Base-by-base conservation (phyloP, 1,140 invertebrate genomes). In the Trichomalopsis sarcophagae region DNA sequence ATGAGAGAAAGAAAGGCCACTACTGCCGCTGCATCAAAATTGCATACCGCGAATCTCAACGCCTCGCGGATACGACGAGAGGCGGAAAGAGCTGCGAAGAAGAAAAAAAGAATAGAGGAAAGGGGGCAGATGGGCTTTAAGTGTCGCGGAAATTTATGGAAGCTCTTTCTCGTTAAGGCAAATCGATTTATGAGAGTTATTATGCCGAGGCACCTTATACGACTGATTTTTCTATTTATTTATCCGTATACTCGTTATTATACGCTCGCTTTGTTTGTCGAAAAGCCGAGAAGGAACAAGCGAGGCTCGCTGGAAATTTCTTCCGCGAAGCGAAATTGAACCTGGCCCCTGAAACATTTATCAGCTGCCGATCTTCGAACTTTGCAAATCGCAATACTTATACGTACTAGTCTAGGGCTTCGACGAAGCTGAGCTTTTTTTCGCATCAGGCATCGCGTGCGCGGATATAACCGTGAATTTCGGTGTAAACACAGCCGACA, bases 1-100 rank as follows among this genome's bases (percentile, higher is more conserved):
- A 84, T 84, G 84, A 81, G 69, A 81, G 78, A 80, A 74, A 74
- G 77, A 79, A 78, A 30, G 30, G 40, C n/a, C 5, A 55, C 40
- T 11, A 44, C 33, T 44, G 10, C 40, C 30, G 50, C 68, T 74
- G 69, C 84, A 80, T 84, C 84, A 84, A 81, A 84, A 84, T 84
- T 84, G 78, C 84, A 84, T 75, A 81, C 84, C 78, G 21, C 77
- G 83, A 84, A 80, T 84, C 76, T 80, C 68, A 80, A 79, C 62
- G 75, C 21, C 21, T 1, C 27, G 11, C 40, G 44, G 47, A 74
- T 68, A 73, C 33, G 83, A 74, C 66, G 47, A 47, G 66, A 66
- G n/a, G 6, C 9, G 74, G 21, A 36, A 21, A 21, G 40, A 9
- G 74, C 7, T 27, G 27, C 27, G 27, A 27, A 36, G 33, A 74